Percentiles rank a stretch among this genome's conserved stretches.
Conservation (phyloP, 1,140 invertebrate genomes). For the Eubasilissa regina region DNA sequence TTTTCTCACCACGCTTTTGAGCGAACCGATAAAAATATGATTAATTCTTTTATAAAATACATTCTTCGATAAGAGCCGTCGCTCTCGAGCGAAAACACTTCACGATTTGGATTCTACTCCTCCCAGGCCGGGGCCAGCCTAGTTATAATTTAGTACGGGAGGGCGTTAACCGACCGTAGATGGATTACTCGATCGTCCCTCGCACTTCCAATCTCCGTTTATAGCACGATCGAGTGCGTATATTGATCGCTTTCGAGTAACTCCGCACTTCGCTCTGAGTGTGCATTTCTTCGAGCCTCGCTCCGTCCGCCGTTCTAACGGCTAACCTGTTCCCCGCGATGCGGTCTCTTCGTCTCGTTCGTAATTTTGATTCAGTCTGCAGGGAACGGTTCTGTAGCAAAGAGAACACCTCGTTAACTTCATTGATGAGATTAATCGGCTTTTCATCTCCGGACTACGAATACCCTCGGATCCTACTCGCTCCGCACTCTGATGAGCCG, state of each 20-base stretch:
- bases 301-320: neutral
- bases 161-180: constrained; percentile 46
- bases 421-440: constrained; percentile 49
- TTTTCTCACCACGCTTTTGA: constrained; percentile 1
- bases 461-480: constrained; percentile 23
- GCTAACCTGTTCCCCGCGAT: neutral
- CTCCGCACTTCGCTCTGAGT: neutral
- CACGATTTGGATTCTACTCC: constrained; percentile 41
- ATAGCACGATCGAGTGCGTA: neutral
- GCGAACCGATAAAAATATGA: constrained; percentile 20
- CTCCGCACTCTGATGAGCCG: constrained; percentile 22
- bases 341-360: neutral
- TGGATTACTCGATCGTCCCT: constrained; percentile 32
- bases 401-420: constrained; percentile 44
- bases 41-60: constrained; percentile 27
- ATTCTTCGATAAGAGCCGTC: constrained; percentile 16
- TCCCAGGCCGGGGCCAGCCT: constrained; percentile 45
- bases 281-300: neutral
- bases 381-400: constrained; percentile 16
- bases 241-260: neutral
- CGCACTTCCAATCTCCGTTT: constrained; percentile 36
- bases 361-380: neutral
- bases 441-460: constrained; percentile 40
- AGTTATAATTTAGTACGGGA: constrained; percentile 55
- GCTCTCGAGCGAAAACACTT: constrained; percentile 24